phyloP scores from a whole-genome alignment of 64 coral and sea anemone genomes.

The Trachythela sp. region DNA sequence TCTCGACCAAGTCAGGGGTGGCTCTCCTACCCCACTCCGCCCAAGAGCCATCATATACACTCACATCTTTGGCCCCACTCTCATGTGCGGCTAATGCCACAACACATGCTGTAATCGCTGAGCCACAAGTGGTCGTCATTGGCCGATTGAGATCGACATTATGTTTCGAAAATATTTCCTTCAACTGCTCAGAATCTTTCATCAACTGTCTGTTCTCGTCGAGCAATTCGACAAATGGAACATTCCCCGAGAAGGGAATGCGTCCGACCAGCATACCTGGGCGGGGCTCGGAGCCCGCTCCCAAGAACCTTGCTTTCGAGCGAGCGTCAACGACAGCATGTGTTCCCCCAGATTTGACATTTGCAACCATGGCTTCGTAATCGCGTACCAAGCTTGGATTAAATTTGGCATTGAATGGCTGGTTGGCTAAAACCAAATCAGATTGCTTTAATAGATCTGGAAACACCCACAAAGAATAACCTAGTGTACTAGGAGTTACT shows the following conservation, averaged over 20 bases:
- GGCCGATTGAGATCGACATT: neutral
- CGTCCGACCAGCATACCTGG: neutral
- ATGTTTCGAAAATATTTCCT: neutral
- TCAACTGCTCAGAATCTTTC: neutral
- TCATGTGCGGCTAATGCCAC: neutral
- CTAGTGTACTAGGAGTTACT: too few species aligned
- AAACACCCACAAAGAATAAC: neutral
- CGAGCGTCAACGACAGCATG: neutral
- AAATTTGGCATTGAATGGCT: conserved; percentile 1
- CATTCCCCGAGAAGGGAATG: neutral
- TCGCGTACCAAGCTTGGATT: neutral
- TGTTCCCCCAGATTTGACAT: neutral
- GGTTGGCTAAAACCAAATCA: neutral
- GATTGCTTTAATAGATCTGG: neutral
- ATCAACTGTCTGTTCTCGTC: neutral
- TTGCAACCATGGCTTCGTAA: neutral
- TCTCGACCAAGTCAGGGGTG: neutral
- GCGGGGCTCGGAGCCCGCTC: neutral
- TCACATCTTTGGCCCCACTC: neutral
- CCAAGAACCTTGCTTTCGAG: neutral
- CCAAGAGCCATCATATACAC: conserved; percentile 38
- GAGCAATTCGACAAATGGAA: neutral
- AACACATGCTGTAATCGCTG: conserved; percentile 2
- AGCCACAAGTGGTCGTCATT: conserved; percentile 35
- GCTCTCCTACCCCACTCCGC: conserved; percentile 9